Base-by-base conservation (phyloP, 2,888 invertebrate species). In the Mesoligia furuncula region DNA sequence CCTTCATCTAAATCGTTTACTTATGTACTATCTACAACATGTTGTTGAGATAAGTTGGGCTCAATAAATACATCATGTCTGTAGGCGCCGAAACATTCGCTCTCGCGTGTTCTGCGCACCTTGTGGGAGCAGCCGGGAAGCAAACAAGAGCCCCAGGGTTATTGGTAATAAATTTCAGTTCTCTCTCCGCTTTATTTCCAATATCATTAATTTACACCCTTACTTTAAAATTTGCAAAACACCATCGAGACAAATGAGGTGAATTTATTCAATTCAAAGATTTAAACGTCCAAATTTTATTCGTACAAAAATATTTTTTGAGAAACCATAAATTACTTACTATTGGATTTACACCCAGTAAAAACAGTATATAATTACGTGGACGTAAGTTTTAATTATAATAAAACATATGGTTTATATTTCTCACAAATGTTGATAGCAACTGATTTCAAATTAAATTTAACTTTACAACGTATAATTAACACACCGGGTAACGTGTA, bases 141-240 rank as follows among this genome's bases (percentile, higher is more conserved):
- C 93, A 91, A 94, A 95, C 94, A 93, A 92, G 92, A 81, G 93
- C 94, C 94, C 91, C 88, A 93, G 90, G 93, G 93, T 93, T 93
- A 93, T 93, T 93, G 92, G 93, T 93, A 94, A 95, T 95, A 95
- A 95, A 95, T 95, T 93, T 92, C 90, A 93, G 88, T 87, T 88
- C 90, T 91, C 91, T 91, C 92, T 92, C 91, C 91, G 92, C 93
- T 93, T 93, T 91, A 90, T 78, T 83, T 85, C 68, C 73, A 85
- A 90, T 89, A 90, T 91, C 91, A 92, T 92, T 92, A 92, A 93
- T 93, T 92, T 93, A 90, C 90, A 90, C 90, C 87, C 88, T 76
- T 48, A 64, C 54, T 70, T 70, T 87, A 27, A 77, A 72, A 83
- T 79, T 81, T 85, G 84, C 87, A 77, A 87, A 88, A 85, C 75